A percentile compares a stretch with the other conserved stretches of the same genome.
These are phyloP conservation scores for Zosterops hypoxanthus DNA, from an alignment of 2,113 vertebrate species.

Conservation along the genomic window DNA sequence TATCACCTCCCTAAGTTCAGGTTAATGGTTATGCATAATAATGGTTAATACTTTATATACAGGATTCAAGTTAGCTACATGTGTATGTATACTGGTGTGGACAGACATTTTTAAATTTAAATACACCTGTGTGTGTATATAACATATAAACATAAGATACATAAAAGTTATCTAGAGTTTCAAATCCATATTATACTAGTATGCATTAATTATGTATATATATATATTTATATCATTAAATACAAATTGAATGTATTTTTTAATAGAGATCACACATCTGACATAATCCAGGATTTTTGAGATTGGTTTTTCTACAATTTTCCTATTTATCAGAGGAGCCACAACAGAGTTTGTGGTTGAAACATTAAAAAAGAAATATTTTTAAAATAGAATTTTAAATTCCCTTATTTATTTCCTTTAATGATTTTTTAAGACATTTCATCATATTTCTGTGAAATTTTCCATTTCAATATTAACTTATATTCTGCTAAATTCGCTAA, in stretches of 20 bases:
- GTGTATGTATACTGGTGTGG: rapidly evolving
- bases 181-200: background rate
- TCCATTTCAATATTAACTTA: background rate
- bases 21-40: background rate
- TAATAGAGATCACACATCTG: background rate
- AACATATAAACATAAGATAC: too few relatives aligned
- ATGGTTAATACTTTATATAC: background rate
- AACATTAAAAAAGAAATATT: background rate
- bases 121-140: rapidly evolving
- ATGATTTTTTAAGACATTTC: background rate
- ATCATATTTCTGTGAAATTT: background rate
- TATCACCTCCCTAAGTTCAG: background rate
- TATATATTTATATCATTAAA: background rate
- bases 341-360: background rate
- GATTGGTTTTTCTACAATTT: background rate
- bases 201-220: background rate
- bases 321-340: background rate
- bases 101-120: background rate
- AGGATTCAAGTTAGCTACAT: background rate
- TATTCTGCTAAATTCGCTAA: background rate
- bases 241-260: background rate
- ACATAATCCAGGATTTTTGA: background rate
- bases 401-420: background rate
- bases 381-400: too few relatives aligned
- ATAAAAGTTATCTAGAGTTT: background rate